Evolutionary conservation across 1,140 invertebrate genomes (phyloP), one percentile per base, ranked within the genome.

Genomic region (Pseudoatta argentina): DNA sequence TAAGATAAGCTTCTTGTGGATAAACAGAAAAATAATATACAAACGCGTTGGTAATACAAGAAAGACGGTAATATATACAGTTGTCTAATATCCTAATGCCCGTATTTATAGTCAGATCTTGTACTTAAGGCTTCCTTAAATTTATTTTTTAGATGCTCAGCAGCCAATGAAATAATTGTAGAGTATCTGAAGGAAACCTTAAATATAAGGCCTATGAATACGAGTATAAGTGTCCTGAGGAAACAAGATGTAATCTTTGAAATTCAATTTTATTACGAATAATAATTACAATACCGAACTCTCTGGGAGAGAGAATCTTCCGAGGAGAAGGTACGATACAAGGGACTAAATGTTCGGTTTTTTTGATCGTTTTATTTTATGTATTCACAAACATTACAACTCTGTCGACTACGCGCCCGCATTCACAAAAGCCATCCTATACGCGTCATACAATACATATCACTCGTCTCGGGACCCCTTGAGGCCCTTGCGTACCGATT

Each of bases 361-460:
- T 93, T 92, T 93, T 94, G 87, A 87, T 86, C 89, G 86, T 88
- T 93, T 93, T 92, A 91, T 90, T 95, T 92, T 72, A 83, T 87
- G 71, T 92, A 93, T 93, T 95, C 92, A 93, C 93, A 94, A 95
- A 94, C 89, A 85, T 92, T 94, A 94, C 91, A 94, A 92, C 90
- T 93, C 3, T 16, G 90, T 90, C 88, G 87, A 91, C 86, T 93
- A 93, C 85, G 91, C 92, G 91, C 91, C 92, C 92, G 93, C 89
- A 91, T 82, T 93, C 89, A 88, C 86, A 92, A 39, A 66, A 92
- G 85, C 91, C 94, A 92, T 69, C 21, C 66, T 69, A 69, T 88
- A 92, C 91, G 87, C 81, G 72, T 63, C 53, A 24, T 69, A 66
- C 72, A 61, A 55, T 82, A 53, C 64, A 71, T 82, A 69, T 83